phyloP scores from a whole-genome alignment of 2,113 vertebrate species.

The Phalacrocorax brasilianus region DNA sequence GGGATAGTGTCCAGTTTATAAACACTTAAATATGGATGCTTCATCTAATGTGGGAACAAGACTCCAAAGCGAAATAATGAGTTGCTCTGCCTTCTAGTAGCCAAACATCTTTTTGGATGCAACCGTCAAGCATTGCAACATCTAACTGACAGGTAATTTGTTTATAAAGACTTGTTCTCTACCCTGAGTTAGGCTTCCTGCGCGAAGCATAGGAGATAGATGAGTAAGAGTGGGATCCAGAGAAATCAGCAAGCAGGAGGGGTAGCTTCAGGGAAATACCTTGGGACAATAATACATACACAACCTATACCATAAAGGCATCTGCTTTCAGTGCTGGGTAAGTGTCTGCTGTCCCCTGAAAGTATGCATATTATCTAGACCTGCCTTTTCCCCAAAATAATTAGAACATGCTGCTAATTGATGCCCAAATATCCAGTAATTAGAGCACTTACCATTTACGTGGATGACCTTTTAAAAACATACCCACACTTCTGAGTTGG shows the following conservation, averaged over 20 bases:
- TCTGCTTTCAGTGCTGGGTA: background rate
- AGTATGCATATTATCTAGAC: background rate
- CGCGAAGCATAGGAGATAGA: background rate
- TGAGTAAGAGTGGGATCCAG: background rate
- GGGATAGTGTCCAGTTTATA: background rate
- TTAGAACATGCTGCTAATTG: background rate
- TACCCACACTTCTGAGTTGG: background rate
- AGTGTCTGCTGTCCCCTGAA: background rate
- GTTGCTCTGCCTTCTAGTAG: background rate
- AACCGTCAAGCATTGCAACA: background rate
- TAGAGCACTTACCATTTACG: background rate
- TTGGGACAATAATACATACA: accelerated
- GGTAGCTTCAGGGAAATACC: background rate
- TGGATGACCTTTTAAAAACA: constrained; percentile 16
- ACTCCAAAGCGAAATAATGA: background rate
- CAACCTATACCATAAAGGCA: background rate
- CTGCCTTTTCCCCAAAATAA: background rate
- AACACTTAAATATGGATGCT: background rate
- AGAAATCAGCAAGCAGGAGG: background rate
- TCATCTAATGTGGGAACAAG: background rate
- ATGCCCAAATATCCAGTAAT: background rate
- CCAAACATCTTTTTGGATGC: background rate
- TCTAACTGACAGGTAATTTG: background rate
- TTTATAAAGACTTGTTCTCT: background rate
- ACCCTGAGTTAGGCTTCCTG: background rate